Conservation (phyloP, 2,113 vertebrate genomes). For the Pomatostomus ruficeps region DNA sequence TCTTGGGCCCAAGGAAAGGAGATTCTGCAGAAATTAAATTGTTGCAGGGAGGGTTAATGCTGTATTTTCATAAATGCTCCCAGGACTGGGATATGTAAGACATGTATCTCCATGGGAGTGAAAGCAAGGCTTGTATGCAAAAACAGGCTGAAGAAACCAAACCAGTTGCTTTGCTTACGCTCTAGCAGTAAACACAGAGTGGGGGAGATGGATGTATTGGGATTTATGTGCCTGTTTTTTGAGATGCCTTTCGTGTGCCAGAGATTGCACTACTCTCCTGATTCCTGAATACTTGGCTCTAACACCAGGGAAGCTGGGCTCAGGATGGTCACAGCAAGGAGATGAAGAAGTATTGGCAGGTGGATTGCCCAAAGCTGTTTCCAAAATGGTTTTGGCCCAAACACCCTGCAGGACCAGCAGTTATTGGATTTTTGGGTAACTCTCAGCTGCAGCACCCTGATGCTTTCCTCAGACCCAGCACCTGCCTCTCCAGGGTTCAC, state of each 20-base stretch:
- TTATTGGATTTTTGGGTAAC: neutral
- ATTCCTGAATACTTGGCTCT: neutral
- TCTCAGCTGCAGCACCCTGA: neutral
- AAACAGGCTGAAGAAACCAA: neutral
- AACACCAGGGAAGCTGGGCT: neutral
- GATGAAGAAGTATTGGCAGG: neutral
- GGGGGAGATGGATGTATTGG: neutral
- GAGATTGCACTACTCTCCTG: neutral
- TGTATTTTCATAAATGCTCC: neutral
- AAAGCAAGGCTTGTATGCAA: neutral
- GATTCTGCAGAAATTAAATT: neutral
- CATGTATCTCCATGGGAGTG: rapidly evolving
- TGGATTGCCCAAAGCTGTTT: neutral
- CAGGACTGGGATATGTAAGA: neutral
- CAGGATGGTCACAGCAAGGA: neutral
- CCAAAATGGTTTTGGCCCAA: neutral
- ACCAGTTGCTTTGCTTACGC: neutral
- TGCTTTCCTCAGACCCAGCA: neutral
- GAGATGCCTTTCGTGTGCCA: neutral
- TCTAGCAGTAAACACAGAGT: neutral
- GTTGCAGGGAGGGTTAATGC: neutral
- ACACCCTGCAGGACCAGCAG: neutral
- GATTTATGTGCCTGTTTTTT: neutral
- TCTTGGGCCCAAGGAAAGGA: neutral
- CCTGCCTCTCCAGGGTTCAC: neutral